Evolutionary conservation across 2,797 vertebrate genomes (phyloP).

Genomic region (Sebastes reedi): DNA sequence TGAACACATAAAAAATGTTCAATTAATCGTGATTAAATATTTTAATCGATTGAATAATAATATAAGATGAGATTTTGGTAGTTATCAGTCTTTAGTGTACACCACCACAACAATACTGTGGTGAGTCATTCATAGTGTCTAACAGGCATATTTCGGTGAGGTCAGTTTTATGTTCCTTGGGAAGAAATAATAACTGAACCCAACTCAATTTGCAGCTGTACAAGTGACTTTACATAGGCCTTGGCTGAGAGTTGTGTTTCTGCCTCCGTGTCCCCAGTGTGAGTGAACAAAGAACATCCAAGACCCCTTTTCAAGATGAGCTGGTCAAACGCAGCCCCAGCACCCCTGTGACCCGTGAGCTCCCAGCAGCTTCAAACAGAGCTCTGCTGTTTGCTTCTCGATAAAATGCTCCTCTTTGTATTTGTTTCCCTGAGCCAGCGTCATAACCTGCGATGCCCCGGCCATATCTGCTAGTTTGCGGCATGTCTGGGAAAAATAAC

Average conservation of each 20-base stretch:
- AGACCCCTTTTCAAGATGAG: constrained; percentile 76
- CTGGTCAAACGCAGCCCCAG: constrained; percentile 75
- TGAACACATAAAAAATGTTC: no score
- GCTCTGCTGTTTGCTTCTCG: constrained; percentile 77
- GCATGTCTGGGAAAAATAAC: constrained; percentile 84
- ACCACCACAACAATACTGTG: neutral
- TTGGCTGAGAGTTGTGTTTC: constrained; percentile 51
- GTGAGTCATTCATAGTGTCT: constrained; percentile 1
- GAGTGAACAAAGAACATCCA: constrained; percentile 74
- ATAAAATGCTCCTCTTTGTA: constrained; percentile 80
- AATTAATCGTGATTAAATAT: no score
- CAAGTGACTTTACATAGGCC: constrained; percentile 58
- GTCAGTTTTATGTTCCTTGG: constrained; percentile 42
- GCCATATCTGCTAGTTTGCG: constrained; percentile 84
- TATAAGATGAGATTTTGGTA: neutral
- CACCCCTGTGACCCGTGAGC: constrained; percentile 67
- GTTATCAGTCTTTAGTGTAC: neutral
- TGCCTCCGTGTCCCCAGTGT: constrained; percentile 52
- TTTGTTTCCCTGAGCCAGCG: constrained; percentile 78
- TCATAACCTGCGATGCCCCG: constrained; percentile 82
- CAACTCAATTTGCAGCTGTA: constrained; percentile 55
- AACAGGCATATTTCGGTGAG: constrained; percentile 43
- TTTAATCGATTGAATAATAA: neutral
- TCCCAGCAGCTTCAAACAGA: constrained; percentile 76
- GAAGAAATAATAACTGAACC: constrained; percentile 57